phyloP scores from a whole-genome alignment of 2,797 vertebrate genomes.

The Novumbra hubbsi region DNA sequence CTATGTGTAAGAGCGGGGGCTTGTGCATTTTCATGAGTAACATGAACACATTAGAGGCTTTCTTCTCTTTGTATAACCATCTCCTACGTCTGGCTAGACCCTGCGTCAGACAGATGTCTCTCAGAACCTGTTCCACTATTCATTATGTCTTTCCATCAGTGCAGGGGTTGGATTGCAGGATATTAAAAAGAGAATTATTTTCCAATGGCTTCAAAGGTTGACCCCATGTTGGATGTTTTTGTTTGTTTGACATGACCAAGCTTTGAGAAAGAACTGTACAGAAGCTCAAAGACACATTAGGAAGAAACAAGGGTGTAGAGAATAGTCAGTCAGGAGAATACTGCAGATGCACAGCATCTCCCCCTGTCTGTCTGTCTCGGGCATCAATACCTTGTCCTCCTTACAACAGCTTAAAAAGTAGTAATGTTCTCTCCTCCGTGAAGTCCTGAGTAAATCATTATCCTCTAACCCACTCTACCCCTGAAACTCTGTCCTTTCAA shows the following conservation, averaged over 20 bases:
- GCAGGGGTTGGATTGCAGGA: constrained; percentile 39
- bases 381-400: not conserved
- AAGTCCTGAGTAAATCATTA: not conserved
- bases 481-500: not conserved
- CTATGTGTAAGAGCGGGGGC: constrained; percentile 24
- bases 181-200: constrained; percentile 47
- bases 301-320: not conserved
- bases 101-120: constrained; percentile 64
- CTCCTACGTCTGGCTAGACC: constrained; percentile 38
- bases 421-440: not conserved
- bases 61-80: not conserved
- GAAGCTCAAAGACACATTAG: not conserved
- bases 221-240: constrained; percentile 16
- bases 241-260: not conserved
- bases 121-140: constrained; percentile 51
- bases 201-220: constrained; percentile 49
- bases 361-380: not conserved
- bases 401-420: not conserved
- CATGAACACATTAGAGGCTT: not conserved
- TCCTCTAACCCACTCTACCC: not conserved
- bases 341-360: not conserved
- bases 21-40: not conserved
- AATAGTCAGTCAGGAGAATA: constrained; percentile 4
- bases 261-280: not conserved
- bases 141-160: constrained; percentile 28